A percentile compares a stretch with the other conserved stretches of the same genome.
Conservation (phyloP, 1,140 invertebrate species). For the Stegodyphus dumicola region DNA sequence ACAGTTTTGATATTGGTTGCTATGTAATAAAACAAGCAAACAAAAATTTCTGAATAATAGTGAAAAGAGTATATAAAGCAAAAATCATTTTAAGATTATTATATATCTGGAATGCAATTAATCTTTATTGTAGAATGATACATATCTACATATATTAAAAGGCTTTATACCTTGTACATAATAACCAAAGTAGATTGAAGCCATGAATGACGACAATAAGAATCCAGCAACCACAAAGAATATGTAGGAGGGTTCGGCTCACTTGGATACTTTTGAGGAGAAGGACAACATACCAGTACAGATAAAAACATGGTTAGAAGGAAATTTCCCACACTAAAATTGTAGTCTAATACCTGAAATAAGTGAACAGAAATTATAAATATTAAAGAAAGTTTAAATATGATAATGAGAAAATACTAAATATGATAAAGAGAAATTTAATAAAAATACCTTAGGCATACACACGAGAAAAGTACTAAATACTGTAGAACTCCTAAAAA, state of each 20-base stretch:
- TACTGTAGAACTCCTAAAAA: constrained; percentile 83
- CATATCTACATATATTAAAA: too few species aligned
- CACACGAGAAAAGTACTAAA: constrained; percentile 93
- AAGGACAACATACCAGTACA: constrained; percentile 88
- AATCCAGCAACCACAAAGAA: constrained; percentile 88
- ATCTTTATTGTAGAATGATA: too few species aligned
- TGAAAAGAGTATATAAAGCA: too few species aligned
- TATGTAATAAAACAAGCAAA: too few species aligned
- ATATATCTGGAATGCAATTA: too few species aligned
- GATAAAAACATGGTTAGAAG: constrained; percentile 87
- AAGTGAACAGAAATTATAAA: background rate
- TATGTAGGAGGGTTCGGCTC: constrained; percentile 75
- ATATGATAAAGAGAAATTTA: background rate
- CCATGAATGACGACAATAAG: constrained; percentile 89
- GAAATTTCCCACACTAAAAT: constrained; percentile 88
- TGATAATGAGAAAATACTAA: background rate
- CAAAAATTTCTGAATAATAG: too few species aligned
- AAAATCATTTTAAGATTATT: too few species aligned
- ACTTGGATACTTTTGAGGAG: constrained; percentile 74
- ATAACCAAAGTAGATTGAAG: constrained; percentile 92
- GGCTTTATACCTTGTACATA: constrained; percentile 86
- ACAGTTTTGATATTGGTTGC: too few species aligned
- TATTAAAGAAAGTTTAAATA: background rate
- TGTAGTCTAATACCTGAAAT: constrained; percentile 88
- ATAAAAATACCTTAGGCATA: constrained; percentile 66